A percentile compares a stretch with the other conserved stretches of the same genome.
These are phyloP conservation scores for Pseudomyrmex concolor DNA, from an alignment of 1,140 invertebrate genomes.

Conservation along the genomic window DNA sequence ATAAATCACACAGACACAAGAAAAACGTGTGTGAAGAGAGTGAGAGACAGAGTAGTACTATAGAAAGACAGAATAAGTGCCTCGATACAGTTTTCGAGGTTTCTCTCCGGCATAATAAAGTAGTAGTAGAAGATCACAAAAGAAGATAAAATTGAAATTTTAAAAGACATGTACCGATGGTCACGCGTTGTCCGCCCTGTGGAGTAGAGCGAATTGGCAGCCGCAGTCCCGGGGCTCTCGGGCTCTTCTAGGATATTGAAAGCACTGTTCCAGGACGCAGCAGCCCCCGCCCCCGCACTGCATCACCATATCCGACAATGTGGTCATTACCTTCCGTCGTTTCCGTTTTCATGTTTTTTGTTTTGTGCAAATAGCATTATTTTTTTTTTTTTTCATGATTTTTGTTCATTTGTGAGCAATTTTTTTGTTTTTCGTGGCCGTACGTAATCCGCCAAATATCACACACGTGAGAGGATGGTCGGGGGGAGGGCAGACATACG, in stretches of 20 bases:
- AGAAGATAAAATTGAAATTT: conserved; percentile 66
- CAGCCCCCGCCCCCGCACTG: conserved; percentile 88
- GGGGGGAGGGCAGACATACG: conserved; percentile 42
- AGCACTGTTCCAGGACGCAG: conserved; percentile 93
- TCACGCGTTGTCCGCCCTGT: conserved; percentile 90
- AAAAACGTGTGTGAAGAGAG: conserved; percentile 9
- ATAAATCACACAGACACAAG: conserved; percentile 10
- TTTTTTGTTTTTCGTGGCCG: conserved; percentile 32
- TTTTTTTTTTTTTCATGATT: conserved; percentile 21
- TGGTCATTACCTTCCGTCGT: conserved; percentile 81
- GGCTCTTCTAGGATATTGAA: conserved; percentile 91
- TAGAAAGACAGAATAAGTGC: conserved; percentile 40
- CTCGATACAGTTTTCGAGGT: conserved; percentile 45
- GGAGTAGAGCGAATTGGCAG: conserved; percentile 94
- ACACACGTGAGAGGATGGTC: conserved; percentile 35
- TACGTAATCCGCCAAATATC: conserved; percentile 35
- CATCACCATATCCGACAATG: conserved; percentile 85
- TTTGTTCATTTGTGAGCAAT: neutral
- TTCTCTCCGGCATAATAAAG: conserved; percentile 46
- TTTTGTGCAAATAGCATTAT: conserved; percentile 9
- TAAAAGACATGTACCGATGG: conserved; percentile 80
- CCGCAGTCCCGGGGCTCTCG: conserved; percentile 92
- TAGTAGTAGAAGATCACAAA: conserved; percentile 47
- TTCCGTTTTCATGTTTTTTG: conserved; percentile 62
- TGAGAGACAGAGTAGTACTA: conserved; percentile 16